A percentile compares a stretch with the other conserved stretches of the same genome.
Evolutionary conservation across 2,113 vertebrate species (phyloP).

Genomic region (Baryphthengus martii): DNA sequence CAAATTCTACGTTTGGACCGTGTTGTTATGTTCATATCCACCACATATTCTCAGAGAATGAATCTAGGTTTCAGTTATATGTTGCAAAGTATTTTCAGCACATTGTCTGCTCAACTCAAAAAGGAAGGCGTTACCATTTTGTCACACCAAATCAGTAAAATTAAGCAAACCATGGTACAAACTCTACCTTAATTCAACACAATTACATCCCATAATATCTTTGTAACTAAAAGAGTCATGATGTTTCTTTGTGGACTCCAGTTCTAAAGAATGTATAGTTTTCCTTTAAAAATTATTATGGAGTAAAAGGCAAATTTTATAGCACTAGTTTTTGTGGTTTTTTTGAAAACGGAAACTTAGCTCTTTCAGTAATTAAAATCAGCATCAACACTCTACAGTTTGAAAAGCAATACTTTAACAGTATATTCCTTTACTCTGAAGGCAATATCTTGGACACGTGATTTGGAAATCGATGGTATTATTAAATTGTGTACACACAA

Average conservation of each 20-base stretch:
- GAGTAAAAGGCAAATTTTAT: not conserved
- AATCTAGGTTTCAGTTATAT: not conserved
- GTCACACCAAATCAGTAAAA: not conserved
- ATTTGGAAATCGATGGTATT: not conserved
- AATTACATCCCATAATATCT: not conserved
- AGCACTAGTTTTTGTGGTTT: not conserved
- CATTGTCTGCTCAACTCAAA: not conserved
- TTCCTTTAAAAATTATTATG: not conserved
- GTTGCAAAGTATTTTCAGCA: not conserved
- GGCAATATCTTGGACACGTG: not conserved
- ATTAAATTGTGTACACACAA: not conserved
- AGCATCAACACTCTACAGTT: not conserved
- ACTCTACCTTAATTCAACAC: not conserved
- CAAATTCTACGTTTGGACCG: not conserved
- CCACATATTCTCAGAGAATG: not conserved
- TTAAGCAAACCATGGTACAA: not conserved
- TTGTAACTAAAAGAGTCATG: not conserved
- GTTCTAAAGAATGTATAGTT: not conserved
- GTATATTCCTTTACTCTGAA: not conserved
- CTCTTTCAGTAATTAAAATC: not conserved
- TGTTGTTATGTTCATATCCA: not conserved
- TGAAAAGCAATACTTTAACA: not conserved
- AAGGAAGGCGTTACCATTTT: not conserved
- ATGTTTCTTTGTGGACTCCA: not conserved
- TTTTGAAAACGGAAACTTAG: not conserved